phyloP scores from a whole-genome alignment of 1,140 invertebrate genomes.

The Dendrolimus punctatus region DNA sequence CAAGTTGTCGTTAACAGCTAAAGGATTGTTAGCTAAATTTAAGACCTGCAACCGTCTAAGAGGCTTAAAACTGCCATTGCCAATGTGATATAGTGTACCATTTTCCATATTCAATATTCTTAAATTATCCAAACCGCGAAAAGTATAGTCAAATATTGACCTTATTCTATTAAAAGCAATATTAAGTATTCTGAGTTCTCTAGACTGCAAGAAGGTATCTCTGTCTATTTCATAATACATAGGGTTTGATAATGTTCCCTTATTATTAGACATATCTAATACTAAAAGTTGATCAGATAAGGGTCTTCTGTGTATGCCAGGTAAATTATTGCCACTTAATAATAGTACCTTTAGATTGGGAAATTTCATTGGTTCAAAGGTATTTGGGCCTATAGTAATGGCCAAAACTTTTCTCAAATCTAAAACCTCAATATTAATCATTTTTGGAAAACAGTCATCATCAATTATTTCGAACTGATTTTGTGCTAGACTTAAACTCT shows the following conservation, averaged over 20 bases:
- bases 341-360: conserved; percentile 64
- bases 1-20: conserved; percentile 49
- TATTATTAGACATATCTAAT: conserved; percentile 68
- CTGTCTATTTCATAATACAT: conserved; percentile 62
- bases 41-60: conserved; percentile 62
- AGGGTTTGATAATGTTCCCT: conserved; percentile 42
- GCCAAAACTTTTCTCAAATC: conserved; percentile 61
- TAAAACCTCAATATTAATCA: conserved; percentile 66
- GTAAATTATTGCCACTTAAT: conserved; percentile 65
- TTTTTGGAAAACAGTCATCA: conserved; percentile 64
- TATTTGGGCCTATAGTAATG: conserved; percentile 37
- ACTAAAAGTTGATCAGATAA: conserved; percentile 57
- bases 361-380: conserved; percentile 51
- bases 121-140: conserved; percentile 61
- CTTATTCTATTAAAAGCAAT: conserved; percentile 68
- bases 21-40: conserved; percentile 70
- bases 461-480: conserved; percentile 72
- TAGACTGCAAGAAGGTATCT: conserved; percentile 41
- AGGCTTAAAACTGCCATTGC: conserved; percentile 51
- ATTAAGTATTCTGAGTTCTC: conserved; percentile 46
- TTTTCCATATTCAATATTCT: conserved; percentile 67
- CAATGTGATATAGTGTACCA: conserved; percentile 64
- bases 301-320: conserved; percentile 58
- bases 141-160: conserved; percentile 60
- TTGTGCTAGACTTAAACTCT: conserved; percentile 58